Base-by-base conservation (phyloP, 2,113 vertebrate species). In the Eulemur macaco region DNA sequence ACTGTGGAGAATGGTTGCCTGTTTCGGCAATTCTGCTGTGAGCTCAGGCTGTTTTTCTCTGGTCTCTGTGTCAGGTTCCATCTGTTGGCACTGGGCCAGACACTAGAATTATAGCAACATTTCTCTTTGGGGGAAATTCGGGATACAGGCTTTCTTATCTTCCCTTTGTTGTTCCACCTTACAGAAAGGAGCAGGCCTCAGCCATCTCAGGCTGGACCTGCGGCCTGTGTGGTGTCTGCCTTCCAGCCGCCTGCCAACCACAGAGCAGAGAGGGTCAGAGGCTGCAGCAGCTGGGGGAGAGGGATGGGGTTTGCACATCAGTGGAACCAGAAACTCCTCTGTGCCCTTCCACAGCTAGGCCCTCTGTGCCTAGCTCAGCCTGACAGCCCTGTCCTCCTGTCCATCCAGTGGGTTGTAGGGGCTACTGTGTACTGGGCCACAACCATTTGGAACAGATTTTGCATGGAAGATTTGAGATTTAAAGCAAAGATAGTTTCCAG, bases 231-330 rank as follows among this genome's bases (percentile, higher is more conserved):
- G 71, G 21, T 73, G 71, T 68, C 80, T 84, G 81, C 69, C 92
- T 88, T 81, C 81, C 84, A 29, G 76, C 39, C 9, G 9, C 42
- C 39, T 23, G 42, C 89, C 91, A 97, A 86, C 86, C 86, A 94
- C 47, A 2, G 73, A 42, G 86, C 88, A 73, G 85, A 82, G 85
- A 81, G 84, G 77, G 94, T 91, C 84, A 95, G 47, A 86, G 87
- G 77, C 88, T 77, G 69, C 17, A 52, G n/a, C 4, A 42, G 4
- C 39, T 42, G 42, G 47, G 47, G 54, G 50, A 17, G 52, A 23
- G 42, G 27, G 81, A 21, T 0, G 0, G 69, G 14, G 5, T 47
- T 29, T 77, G 52, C 50, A 4, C 0, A 0, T 15, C 76, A n/a
- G 94, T n/a, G 63, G n/a, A 34, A 54, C 66, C 47, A 82, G 86